Conservation (phyloP, 2,888 invertebrate genomes). For the Synergus itoensis region DNA sequence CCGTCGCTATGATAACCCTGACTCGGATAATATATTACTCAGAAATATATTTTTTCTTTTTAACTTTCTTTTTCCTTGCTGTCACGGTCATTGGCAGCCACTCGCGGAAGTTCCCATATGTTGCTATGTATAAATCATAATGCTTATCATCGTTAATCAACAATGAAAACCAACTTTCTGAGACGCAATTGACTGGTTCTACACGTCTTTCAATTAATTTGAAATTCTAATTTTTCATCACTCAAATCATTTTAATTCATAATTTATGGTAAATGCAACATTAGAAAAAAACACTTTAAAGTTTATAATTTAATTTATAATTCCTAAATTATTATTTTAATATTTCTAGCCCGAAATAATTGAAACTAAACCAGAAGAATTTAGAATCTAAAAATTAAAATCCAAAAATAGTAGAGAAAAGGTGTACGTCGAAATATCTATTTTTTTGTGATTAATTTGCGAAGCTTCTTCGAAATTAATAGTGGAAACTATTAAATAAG, state of each 20-base stretch:
- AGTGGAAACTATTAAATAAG: not conserved
- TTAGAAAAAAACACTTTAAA: not conserved
- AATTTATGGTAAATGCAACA: not conserved
- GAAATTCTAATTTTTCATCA: not conserved
- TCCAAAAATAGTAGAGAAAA: too few species aligned
- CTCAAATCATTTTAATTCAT: not conserved
- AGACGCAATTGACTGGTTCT: conserved; percentile 9
- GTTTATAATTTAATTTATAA: too few species aligned
- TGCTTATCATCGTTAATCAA: conserved; percentile 20
- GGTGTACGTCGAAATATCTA: too few species aligned
- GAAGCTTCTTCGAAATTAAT: not conserved
- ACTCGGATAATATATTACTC: not conserved
- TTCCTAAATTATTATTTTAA: too few species aligned
- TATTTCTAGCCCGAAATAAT: not conserved
- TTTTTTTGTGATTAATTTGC: not conserved
- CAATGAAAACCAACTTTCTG: conserved; percentile 15
- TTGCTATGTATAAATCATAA: conserved; percentile 15
- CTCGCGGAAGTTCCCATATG: conserved; percentile 36
- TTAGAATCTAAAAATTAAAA: too few species aligned
- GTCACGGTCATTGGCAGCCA: conserved; percentile 33
- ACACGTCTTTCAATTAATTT: not conserved
- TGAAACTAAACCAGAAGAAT: too few species aligned
- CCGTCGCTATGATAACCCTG: conserved; percentile 17
- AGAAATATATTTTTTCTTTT: not conserved
- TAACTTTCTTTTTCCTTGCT: conserved; percentile 1